These are phyloP conservation scores for Drosophila leonis DNA, from an alignment of 2,888 invertebrate genomes.

Conservation along the genomic window DNA sequence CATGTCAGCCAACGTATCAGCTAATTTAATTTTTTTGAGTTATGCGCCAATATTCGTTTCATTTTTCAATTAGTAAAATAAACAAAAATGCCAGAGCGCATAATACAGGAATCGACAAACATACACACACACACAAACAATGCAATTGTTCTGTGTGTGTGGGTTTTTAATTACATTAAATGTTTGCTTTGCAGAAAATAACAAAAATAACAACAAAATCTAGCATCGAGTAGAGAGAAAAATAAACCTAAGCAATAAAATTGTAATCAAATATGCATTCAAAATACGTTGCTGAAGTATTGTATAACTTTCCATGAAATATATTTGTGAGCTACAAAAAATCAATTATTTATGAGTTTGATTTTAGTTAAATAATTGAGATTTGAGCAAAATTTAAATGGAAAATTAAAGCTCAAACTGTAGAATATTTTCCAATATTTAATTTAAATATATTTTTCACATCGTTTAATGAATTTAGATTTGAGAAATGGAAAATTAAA, in stretches of 20 bases:
- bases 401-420: neutral
- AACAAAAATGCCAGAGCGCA: constrained; percentile 44
- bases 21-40: constrained; percentile 15
- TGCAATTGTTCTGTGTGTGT: constrained; percentile 18
- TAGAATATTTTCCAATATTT: neutral
- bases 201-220: constrained; percentile 5
- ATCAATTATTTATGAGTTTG: neutral
- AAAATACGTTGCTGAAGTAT: neutral
- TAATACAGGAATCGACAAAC: constrained; percentile 19
- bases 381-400: neutral
- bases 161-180: constrained; percentile 61
- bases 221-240: neutral
- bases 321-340: neutral
- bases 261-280: constrained; percentile 2
- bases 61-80: constrained; percentile 68
- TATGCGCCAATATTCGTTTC: constrained; percentile 43
- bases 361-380: neutral
- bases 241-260: constrained; percentile 2
- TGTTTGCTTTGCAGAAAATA: constrained; percentile 38
- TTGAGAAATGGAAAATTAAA: neutral
- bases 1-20: constrained; percentile 5
- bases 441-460: neutral
- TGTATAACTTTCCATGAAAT: neutral
- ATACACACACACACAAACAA: constrained; percentile 28
- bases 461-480: neutral